These are phyloP conservation scores for Silurus asotus DNA, from an alignment of 2,113 vertebrate species.

Conservation along the genomic window DNA sequence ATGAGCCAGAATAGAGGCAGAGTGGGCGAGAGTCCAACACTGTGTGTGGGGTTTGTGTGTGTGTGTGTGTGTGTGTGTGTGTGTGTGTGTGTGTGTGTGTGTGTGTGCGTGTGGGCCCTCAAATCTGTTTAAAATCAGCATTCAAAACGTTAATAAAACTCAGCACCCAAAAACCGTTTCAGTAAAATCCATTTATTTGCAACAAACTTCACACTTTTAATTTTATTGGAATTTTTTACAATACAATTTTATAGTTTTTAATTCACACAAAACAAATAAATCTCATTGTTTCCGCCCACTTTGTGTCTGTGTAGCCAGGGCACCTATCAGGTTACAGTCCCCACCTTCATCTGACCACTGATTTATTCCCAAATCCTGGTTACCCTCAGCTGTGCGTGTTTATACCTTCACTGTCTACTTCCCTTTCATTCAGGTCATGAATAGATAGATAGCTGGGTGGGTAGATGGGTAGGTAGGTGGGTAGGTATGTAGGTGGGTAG, in stretches of 20 bases:
- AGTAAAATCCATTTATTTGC: neutral
- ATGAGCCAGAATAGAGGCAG: conserved; percentile 27
- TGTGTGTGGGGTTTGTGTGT: neutral
- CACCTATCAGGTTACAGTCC: neutral
- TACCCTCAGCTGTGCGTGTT: conserved; percentile 22
- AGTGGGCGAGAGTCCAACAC: conserved; percentile 1
- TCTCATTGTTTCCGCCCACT: neutral
- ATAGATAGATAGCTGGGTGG: too few relatives aligned
- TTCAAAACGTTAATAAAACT: neutral
- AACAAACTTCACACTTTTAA: neutral
- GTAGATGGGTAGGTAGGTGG: too few relatives aligned
- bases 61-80: conserved; percentile 26
- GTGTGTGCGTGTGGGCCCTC: conserved; percentile 11
- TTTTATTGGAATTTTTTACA: too few relatives aligned
- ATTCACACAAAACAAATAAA: too few relatives aligned
- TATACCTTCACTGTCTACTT: neutral
- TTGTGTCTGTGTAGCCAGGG: neutral
- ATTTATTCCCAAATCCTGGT: neutral
- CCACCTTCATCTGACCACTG: neutral
- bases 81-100: conserved; percentile 40
- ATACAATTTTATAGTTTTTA: too few relatives aligned
- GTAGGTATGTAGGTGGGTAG: too few relatives aligned
- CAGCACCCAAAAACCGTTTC: neutral
- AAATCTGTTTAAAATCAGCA: neutral
- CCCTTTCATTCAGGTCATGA: neutral